Evolutionary conservation across 2,113 vertebrate species (phyloP).

Genomic region (Anolis carolinensis): DNA sequence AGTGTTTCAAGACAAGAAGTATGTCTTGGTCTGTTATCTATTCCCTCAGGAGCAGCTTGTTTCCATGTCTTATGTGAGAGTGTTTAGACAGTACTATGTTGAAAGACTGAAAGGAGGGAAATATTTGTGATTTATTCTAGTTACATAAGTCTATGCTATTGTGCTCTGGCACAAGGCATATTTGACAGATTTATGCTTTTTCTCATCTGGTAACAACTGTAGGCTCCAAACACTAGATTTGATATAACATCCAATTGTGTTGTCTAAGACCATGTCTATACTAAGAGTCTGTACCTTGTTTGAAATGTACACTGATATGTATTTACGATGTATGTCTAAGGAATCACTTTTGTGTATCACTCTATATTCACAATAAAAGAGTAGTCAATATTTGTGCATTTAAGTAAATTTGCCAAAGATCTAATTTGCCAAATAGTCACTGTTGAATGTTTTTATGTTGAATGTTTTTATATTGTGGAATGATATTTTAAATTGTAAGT

Average conservation of each 20-base stretch:
- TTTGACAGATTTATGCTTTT: neutral
- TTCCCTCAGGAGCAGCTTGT: conserved; percentile 31
- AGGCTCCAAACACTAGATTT: neutral
- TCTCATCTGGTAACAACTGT: neutral
- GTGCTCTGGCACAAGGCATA: neutral
- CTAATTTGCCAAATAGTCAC: too few relatives aligned
- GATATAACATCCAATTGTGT: neutral
- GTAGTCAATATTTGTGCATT: neutral
- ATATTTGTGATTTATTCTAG: neutral
- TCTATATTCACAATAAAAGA: neutral
- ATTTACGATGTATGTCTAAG: neutral
- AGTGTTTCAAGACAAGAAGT: neutral
- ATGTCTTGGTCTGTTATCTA: neutral
- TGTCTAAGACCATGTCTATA: neutral
- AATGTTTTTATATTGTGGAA: too few relatives aligned
- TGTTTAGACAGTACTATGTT: neutral
- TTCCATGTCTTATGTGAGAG: conserved; percentile 20
- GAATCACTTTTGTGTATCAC: neutral
- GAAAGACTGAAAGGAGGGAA: neutral
- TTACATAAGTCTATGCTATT: neutral
- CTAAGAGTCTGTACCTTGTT: too few relatives aligned
- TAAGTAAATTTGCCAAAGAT: too few relatives aligned
- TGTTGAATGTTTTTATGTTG: too few relatives aligned
- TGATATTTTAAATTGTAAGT: too few relatives aligned
- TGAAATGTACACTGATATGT: neutral